Base-by-base conservation (phyloP, 2,113 vertebrate species). In the Nannobrachium achirus region DNA sequence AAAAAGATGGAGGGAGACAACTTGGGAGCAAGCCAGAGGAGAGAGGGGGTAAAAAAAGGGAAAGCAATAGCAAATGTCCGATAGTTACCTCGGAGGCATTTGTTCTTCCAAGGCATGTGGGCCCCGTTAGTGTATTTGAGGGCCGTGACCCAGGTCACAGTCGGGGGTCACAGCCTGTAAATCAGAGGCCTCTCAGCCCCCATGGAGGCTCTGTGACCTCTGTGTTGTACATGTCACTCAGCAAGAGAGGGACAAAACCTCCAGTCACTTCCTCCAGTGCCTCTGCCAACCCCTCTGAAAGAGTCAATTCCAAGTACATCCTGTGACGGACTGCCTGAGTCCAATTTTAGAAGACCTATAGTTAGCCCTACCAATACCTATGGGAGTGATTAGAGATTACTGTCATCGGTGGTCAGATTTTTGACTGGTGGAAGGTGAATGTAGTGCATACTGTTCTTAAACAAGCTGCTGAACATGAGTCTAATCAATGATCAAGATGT, bases 21-120 rank as follows among this genome's bases (percentile, higher is more conserved):
- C 25, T 5, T 33, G 25, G 25, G 25, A 33, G 25, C 25, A 33
- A 33, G 25, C 25, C 25, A 33, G 16, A 59, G 8, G 40, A 64
- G 44, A 70, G 59, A 65, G 38, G n/a, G n/a, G n/a, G n/a, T n/a
- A n/a, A n/a, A n/a, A n/a, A n/a, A n/a, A n/a, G n/a, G 55, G 10
- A 51, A 40, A 77, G 13, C n/a, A 52, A 19, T 53, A 66, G 69
- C 18, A 73, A 70, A 74, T 69, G 82, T 73, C 84, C 70, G 66
- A n/a, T 69, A 82, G 85, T 87, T 69, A 85, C 85, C 81, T 82
- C 81, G 67, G 56, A 66, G 48, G 46, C 57, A 13, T 14, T n/a
- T 63, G 10, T 15, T n/a, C 59, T 45, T 63, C 51, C 49, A 41
- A 0, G 11, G 71, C 78, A 76, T 65, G 0, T 59, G 79, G 85